Percentiles rank a stretch among this genome's conserved stretches.
phyloP scores from a whole-genome alignment of 2,797 vertebrate species.

The Sebastes matsubarae region DNA sequence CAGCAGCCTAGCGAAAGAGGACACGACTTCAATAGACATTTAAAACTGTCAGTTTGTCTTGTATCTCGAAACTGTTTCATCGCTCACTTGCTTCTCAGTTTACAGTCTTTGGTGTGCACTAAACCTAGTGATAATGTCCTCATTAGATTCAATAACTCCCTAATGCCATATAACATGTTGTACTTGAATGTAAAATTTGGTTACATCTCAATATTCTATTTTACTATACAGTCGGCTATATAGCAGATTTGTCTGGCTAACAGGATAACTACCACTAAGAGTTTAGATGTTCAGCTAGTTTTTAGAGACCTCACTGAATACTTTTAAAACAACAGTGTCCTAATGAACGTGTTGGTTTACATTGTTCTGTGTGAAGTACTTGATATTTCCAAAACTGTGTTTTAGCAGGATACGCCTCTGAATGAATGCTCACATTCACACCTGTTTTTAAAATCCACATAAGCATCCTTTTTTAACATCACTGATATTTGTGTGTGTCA shows the following conservation, averaged over 20 bases:
- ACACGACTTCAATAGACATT: slow-evolving; percentile 71
- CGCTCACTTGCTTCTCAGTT: slow-evolving; percentile 3
- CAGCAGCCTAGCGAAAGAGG: slow-evolving; percentile 27
- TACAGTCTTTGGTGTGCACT: slow-evolving; percentile 22
- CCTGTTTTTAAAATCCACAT: slow-evolving; percentile 22
- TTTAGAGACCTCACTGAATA: slow-evolving; percentile 51
- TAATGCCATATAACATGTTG: slow-evolving; percentile 45
- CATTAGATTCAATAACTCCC: slow-evolving; percentile 20
- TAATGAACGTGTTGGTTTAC: slow-evolving; percentile 16
- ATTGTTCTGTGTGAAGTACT: slow-evolving; percentile 17
- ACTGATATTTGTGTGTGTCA: slow-evolving; percentile 10
- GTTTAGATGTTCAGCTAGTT: slow-evolving; percentile 17
- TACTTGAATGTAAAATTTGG: slow-evolving; percentile 45
- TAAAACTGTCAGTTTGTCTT: slow-evolving; percentile 45
- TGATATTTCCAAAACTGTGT: slow-evolving; percentile 41
- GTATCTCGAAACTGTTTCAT: background rate
- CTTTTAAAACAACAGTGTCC: slow-evolving; percentile 8
- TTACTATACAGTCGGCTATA: slow-evolving; percentile 34
- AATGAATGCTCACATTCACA: slow-evolving; percentile 15
- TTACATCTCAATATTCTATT: slow-evolving; percentile 41
- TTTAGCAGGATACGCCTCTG: slow-evolving; percentile 38
- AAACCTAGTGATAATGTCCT: slow-evolving; percentile 24
- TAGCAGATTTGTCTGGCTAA: slow-evolving; percentile 7
- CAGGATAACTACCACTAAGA: slow-evolving; percentile 29
- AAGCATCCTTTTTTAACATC: background rate